These are phyloP conservation scores for Ischnus inquisitorius DNA, from an alignment of 2,888 invertebrate genomes.

Conservation along the genomic window DNA sequence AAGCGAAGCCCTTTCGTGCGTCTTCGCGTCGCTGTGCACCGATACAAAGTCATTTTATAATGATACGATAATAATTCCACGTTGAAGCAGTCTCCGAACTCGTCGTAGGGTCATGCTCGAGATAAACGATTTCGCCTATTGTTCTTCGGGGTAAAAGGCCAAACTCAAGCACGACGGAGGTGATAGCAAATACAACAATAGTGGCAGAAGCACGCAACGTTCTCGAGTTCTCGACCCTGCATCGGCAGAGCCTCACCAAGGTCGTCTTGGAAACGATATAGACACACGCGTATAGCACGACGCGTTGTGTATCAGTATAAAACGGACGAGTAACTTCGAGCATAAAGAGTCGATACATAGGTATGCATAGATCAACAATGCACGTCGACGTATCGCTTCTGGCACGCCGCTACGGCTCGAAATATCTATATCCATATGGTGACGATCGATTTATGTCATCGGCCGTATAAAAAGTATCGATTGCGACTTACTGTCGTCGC, in stretches of 20 bases:
- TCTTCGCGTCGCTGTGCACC: too few relatives aligned
- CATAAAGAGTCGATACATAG: neutral
- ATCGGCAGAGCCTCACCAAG: constrained; percentile 68
- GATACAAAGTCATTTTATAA: too few relatives aligned
- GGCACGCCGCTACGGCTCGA: neutral
- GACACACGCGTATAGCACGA: constrained; percentile 78
- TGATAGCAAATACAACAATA: too few relatives aligned
- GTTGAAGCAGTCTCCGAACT: neutral
- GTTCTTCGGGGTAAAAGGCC: neutral
- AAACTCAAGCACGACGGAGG: too few relatives aligned
- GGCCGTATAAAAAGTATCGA: neutral
- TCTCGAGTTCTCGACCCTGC: neutral
- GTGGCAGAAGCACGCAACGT: too few relatives aligned
- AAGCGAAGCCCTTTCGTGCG: too few relatives aligned
- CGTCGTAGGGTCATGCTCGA: too few relatives aligned
- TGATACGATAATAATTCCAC: constrained; percentile 2
- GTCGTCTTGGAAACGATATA: constrained; percentile 83
- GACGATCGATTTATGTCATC: constrained; percentile 6
- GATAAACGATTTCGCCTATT: too few relatives aligned
- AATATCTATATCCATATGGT: neutral
- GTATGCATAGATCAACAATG: constrained; percentile 2
- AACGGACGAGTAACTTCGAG: too few relatives aligned
- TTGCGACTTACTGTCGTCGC: neutral
- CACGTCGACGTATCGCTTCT: neutral
- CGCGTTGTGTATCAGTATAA: too few relatives aligned